A percentile compares a stretch with the other conserved stretches of the same genome.
Evolutionary conservation across 2,113 vertebrate genomes (phyloP).

Genomic region (Chaetops frenatus): DNA sequence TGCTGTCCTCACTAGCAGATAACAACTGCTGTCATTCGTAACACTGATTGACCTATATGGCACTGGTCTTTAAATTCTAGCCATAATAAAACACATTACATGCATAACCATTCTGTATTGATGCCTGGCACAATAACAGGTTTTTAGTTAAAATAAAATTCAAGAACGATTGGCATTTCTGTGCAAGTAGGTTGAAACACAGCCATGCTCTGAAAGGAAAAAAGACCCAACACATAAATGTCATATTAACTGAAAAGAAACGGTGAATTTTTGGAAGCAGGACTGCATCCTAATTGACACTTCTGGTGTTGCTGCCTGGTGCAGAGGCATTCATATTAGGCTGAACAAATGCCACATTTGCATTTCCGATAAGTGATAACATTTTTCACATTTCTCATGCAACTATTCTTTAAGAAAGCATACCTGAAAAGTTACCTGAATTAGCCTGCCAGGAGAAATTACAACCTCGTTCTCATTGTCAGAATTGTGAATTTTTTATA

Average conservation of each 20-base stretch:
- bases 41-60: slow-evolving; percentile 60
- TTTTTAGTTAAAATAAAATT: slow-evolving; percentile 64
- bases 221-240: slow-evolving; percentile 24
- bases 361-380: slow-evolving; percentile 72
- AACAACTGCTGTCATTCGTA: slow-evolving; percentile 56
- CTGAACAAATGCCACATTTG: slow-evolving; percentile 81
- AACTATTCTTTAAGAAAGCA: slow-evolving; percentile 51
- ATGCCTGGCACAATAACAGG: slow-evolving; percentile 58
- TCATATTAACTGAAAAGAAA: slow-evolving; percentile 69
- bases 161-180: slow-evolving; percentile 42
- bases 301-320: slow-evolving; percentile 67
- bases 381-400: slow-evolving; percentile 58
- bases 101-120: slow-evolving; percentile 57
- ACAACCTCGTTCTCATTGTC: slow-evolving; percentile 5
- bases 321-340: slow-evolving; percentile 67
- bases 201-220: background rate
- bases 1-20: slow-evolving; percentile 47
- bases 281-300: slow-evolving; percentile 71
- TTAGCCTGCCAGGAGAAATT: slow-evolving; percentile 37
- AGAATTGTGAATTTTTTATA: background rate
- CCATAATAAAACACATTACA: slow-evolving; percentile 33
- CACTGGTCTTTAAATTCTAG: slow-evolving; percentile 56
- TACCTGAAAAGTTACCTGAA: slow-evolving; percentile 59
- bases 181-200: slow-evolving; percentile 51
- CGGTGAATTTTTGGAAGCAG: slow-evolving; percentile 59